Conservation (phyloP, 2,797 vertebrate species). For the Hydrocynus forskahlii region DNA sequence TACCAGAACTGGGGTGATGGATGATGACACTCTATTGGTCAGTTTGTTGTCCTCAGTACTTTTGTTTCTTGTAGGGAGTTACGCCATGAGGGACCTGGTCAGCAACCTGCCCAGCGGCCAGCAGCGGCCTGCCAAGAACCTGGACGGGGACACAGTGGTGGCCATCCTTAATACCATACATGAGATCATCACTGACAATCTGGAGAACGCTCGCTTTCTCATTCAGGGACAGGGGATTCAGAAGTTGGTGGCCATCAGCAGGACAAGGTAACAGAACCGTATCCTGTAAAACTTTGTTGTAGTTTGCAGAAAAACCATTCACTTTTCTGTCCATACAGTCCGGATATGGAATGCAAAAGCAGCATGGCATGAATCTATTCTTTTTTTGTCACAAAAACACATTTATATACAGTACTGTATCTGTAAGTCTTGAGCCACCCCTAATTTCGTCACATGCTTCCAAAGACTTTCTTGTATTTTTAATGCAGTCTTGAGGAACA, state of each 20-base stretch:
- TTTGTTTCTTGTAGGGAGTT: conserved; percentile 80
- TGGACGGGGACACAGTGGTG: conserved; percentile 96
- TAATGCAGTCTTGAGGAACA: no score
- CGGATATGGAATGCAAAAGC: no score
- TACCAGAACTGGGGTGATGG: no score
- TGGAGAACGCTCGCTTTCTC: conserved; percentile 91
- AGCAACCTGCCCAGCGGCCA: conserved; percentile 93
- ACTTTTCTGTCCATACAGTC: no score
- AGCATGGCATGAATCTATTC: no score
- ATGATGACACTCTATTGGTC: no score
- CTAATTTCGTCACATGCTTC: no score
- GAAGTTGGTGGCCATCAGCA: conserved; percentile 91
- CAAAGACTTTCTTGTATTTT: no score
- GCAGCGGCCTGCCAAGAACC: conserved; percentile 87
- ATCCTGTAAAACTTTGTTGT: not conserved
- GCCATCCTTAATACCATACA: conserved; percentile 95
- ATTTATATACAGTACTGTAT: no score
- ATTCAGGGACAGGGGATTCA: conserved; percentile 95
- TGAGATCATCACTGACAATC: conserved; percentile 94
- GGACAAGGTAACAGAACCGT: conserved; percentile 83
- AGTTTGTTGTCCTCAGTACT: not conserved
- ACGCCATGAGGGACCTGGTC: conserved; percentile 93
- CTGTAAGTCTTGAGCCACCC: no score
- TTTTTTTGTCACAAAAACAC: no score
- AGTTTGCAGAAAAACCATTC: no score